phyloP scores from a whole-genome alignment of 1,140 invertebrate species.

The Diorhabda carinulata region DNA sequence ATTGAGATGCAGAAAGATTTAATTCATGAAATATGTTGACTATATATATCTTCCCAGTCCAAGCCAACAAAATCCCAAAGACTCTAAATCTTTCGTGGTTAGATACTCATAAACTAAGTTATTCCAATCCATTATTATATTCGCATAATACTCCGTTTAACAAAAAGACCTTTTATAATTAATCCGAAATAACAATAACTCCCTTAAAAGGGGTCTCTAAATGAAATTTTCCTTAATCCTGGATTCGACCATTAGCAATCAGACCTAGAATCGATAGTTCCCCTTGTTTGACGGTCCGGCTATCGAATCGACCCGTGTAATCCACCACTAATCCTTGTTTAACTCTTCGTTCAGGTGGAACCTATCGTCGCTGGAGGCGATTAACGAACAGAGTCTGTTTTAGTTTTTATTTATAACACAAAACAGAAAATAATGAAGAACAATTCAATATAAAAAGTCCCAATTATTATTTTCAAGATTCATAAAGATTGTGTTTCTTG shows the following conservation, averaged over 20 bases:
- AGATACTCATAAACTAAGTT: too few relatives aligned
- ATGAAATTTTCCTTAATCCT: constrained; percentile 1
- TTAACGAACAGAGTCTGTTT: background rate
- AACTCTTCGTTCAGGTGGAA: background rate
- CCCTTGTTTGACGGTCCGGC: background rate
- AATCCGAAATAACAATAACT: background rate
- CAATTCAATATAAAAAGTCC: too few relatives aligned
- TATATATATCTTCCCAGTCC: too few relatives aligned
- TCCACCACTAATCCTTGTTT: background rate
- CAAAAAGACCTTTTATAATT: background rate
- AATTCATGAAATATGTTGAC: too few relatives aligned
- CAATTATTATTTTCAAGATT: too few relatives aligned
- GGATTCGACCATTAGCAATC: background rate
- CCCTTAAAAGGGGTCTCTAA: background rate
- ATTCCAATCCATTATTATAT: background rate
- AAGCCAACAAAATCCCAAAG: too few relatives aligned
- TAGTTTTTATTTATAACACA: too few relatives aligned
- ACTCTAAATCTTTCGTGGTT: too few relatives aligned
- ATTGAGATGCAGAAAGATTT: too few relatives aligned
- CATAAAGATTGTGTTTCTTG: too few relatives aligned
- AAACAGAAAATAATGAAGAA: too few relatives aligned
- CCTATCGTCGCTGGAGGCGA: background rate
- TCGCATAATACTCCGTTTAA: constrained; percentile 2
- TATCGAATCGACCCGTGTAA: background rate
- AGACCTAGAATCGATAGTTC: background rate